Conservation (phyloP, 92 coral and sea anemone species). For the Epizoanthus illoricatus region DNA sequence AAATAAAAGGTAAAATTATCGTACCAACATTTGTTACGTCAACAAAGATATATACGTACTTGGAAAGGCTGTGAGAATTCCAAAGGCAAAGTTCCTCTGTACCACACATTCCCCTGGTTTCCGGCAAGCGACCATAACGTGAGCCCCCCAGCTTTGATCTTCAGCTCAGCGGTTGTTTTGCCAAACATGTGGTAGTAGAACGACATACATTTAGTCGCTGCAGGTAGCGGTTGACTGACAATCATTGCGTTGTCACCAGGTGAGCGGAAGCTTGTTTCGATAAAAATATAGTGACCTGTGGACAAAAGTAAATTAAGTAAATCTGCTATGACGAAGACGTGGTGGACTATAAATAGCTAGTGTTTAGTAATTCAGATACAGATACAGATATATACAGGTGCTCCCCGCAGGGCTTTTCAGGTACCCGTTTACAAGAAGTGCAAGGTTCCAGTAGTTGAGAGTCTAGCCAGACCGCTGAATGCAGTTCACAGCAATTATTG, state of each 20-base stretch:
- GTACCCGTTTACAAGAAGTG: too few relatives aligned
- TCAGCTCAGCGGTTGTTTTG: conserved; percentile 48
- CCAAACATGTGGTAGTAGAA: conserved; percentile 84
- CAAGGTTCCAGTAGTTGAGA: too few relatives aligned
- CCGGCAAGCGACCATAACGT: conserved; percentile 65
- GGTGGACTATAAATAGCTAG: too few relatives aligned
- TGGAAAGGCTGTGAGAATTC: conserved; percentile 45
- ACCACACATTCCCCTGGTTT: conserved; percentile 75
- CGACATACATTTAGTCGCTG: conserved; percentile 58
- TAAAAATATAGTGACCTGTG: conserved; percentile 64
- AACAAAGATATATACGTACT: conserved; percentile 43
- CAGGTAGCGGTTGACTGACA: conserved; percentile 53
- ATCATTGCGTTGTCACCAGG: conserved; percentile 58
- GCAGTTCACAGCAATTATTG: too few relatives aligned
- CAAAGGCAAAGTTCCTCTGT: conserved; percentile 77
- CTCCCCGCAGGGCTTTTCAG: too few relatives aligned
- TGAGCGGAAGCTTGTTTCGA: conserved; percentile 53
- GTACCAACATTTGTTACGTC: too few relatives aligned
- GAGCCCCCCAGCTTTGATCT: conserved; percentile 55
- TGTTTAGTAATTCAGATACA: too few relatives aligned
- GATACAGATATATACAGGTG: too few relatives aligned
- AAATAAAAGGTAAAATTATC: too few relatives aligned
- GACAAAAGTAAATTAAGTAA: neutral
- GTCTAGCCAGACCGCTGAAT: too few relatives aligned
- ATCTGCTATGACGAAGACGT: too few relatives aligned